Conservation (phyloP, 2,888 invertebrate genomes). For the Spodoptera exigua region DNA sequence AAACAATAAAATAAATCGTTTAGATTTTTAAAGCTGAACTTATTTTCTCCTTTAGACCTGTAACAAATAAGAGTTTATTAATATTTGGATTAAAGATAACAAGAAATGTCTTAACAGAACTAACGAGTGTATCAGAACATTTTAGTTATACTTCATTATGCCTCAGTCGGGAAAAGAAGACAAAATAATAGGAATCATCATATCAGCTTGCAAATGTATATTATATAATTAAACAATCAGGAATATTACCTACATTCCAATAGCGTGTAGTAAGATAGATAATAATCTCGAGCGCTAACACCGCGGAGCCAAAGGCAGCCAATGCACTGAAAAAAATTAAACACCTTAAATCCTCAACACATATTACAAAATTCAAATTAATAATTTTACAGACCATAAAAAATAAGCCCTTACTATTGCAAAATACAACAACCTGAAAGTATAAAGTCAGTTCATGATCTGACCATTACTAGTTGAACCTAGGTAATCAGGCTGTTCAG, state of each 20-base stretch:
- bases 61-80: constrained; percentile 49
- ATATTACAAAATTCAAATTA: no score
- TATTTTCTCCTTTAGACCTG: constrained; percentile 50
- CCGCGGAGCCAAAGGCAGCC: constrained; percentile 13
- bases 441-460: no score
- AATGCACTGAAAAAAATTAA: constrained; percentile 40
- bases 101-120: neutral
- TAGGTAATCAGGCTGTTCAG: no score
- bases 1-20: constrained; percentile 14
- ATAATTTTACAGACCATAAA: constrained; percentile 14
- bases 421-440: no score
- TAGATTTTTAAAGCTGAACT: constrained; percentile 22
- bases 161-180: constrained; percentile 88
- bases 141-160: constrained; percentile 71
- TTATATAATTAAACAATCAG: neutral
- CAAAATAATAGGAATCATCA: constrained; percentile 76
- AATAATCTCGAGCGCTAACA: constrained; percentile 9
- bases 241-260: constrained; percentile 30
- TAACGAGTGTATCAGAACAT: constrained; percentile 31
- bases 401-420: constrained; percentile 18
- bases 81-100: neutral
- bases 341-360: neutral
- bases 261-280: constrained; percentile 3
- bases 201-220: constrained; percentile 18
- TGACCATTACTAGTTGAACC: no score